Percentiles rank a stretch among this genome's conserved stretches.
Evolutionary conservation across 2,888 invertebrate genomes (phyloP).

Genomic region (Campoletis raptor): DNA sequence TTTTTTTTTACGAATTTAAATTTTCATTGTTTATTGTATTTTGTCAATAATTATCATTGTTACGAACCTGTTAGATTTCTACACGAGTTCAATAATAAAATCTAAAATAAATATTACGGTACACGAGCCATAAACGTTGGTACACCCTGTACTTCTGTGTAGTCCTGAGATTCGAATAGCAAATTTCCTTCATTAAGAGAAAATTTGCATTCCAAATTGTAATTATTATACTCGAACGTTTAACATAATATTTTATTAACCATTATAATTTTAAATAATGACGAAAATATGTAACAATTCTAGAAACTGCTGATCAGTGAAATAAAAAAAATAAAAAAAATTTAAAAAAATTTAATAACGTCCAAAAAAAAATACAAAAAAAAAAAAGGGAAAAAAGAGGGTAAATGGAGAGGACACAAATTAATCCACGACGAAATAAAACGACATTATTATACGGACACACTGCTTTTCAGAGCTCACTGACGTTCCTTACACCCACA

Average conservation of each 20-base stretch:
- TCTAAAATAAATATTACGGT: too few species aligned
- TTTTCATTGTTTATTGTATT: neutral
- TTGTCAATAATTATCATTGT: neutral
- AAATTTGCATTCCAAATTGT: neutral
- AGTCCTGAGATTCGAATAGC: too few species aligned
- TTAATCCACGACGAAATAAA: constrained; percentile 64
- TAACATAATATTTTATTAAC: neutral
- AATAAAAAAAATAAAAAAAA: neutral
- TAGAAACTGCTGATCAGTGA: neutral
- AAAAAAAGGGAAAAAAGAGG: neutral
- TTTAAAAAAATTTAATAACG: neutral
- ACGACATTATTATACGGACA: constrained; percentile 59
- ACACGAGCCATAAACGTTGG: too few species aligned
- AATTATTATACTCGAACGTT: neutral
- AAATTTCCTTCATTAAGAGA: too few species aligned
- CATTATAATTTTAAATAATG: neutral
- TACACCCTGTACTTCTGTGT: too few species aligned
- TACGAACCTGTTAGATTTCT: too few species aligned
- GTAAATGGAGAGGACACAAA: constrained; percentile 45
- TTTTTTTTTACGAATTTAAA: neutral
- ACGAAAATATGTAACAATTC: neutral
- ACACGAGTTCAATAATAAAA: too few species aligned
- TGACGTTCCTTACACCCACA: constrained; percentile 3
- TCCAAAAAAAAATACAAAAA: neutral
- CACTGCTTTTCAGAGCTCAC: constrained; percentile 36